Base-by-base conservation (phyloP, 1,140 invertebrate genomes). In the Platyura marginata region DNA sequence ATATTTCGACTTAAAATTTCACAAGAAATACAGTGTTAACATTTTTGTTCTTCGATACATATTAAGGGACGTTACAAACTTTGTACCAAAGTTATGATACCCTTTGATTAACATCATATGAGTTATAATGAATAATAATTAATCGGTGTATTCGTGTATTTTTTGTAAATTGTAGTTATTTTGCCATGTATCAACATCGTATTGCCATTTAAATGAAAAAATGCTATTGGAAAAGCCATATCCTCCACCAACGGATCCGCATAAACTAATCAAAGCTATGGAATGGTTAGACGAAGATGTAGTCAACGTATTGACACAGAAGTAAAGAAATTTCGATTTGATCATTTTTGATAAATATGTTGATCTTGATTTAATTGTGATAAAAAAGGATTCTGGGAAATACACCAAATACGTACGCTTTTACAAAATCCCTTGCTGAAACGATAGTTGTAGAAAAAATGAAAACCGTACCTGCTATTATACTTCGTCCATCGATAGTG, bases 361-460 rank as follows among this genome's bases (percentile, higher is more conserved):
- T n/a, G n/a, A 29, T 29, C 13, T 29, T 29, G 25, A 29, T 8
- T 8, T 29, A 29, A 13, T 8, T 29, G 13, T 37, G 16, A 2
- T 19, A 37, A 37, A 3, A 10, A 55, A 79, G 75, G 53, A 68
- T 94, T 40, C 67, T 94, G 32, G 80, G 80, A 13, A 72, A 79
- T 36, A 68, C 85, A 42, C 89, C 89, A 3, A 93, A 93, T 52
- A 88, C 87, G 0, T 93, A 94, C 51, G 88, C 87, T 1, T 93
- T 85, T 51, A 93, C 88, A 0, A 94, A 94, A 65, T 82, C 85
- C 1, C 56, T 93, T 9, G 80, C 83, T 0, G 89, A 94, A 64
- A 71, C 75, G 11, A 52, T 92, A 23, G 77, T 85, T 1, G 75
- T 82, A 22, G 84, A 91, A 56, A 67, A 74, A 25, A 78, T 81